Evolutionary conservation across 2,113 vertebrate genomes (phyloP).

Genomic region (Pomatorhinus ruficollis): DNA sequence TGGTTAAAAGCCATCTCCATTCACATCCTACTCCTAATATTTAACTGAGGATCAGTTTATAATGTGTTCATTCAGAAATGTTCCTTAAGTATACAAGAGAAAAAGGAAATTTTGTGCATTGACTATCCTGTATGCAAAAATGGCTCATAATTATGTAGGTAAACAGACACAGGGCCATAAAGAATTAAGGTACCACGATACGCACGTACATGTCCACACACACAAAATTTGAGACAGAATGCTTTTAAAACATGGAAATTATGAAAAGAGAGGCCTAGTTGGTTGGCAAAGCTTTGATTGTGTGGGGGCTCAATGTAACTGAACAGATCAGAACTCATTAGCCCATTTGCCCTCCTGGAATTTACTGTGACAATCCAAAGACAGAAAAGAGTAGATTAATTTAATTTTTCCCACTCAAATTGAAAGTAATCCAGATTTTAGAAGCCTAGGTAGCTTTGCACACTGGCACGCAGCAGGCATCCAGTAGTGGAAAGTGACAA

Average conservation of each 20-base stretch:
- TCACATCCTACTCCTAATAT: constrained; percentile 50
- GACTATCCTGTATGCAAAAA: neutral
- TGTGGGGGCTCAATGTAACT: neutral
- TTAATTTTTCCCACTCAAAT: constrained; percentile 55
- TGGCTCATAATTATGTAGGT: neutral
- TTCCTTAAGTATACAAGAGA: neutral
- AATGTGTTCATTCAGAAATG: constrained; percentile 46
- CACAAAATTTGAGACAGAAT: neutral
- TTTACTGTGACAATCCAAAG: constrained; percentile 58
- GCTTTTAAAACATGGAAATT: neutral
- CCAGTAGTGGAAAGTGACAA: constrained; percentile 72
- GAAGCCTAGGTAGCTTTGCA: constrained; percentile 65
- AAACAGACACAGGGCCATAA: neutral
- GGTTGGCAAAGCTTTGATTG: constrained; percentile 14
- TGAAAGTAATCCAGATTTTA: constrained; percentile 65
- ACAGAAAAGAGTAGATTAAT: constrained; percentile 62
- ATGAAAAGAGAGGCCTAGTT: neutral
- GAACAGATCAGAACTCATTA: constrained; percentile 47
- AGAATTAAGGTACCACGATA: neutral
- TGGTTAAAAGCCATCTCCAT: constrained; percentile 61
- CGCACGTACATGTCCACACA: neutral
- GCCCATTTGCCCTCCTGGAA: constrained; percentile 61
- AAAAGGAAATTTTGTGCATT: neutral
- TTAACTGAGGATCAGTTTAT: constrained; percentile 40
- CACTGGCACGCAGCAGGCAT: constrained; percentile 71